These are phyloP conservation scores for Lepeophtheirus nordmannii DNA, from an alignment of 2,888 invertebrate species.

Conservation along the genomic window DNA sequence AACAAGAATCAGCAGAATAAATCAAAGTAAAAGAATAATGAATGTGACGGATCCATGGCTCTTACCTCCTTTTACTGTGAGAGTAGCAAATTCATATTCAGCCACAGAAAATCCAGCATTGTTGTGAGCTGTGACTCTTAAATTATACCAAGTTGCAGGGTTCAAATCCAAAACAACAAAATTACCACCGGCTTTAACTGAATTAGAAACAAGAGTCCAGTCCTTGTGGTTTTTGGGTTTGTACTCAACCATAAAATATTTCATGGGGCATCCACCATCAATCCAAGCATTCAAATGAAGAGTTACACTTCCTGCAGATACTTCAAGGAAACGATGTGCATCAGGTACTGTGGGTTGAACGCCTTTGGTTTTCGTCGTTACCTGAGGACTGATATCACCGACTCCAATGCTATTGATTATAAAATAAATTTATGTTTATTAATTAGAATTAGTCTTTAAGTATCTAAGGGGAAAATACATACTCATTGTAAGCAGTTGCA, in stretches of 20 bases:
- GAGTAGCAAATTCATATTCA: constrained; percentile 85
- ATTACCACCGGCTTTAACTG: constrained; percentile 75
- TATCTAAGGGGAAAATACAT: constrained; percentile 29
- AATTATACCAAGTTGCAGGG: constrained; percentile 82
- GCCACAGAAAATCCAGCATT: constrained; percentile 90
- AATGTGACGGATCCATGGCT: no score
- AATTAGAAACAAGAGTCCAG: constrained; percentile 87
- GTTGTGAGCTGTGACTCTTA: constrained; percentile 51
- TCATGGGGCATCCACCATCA: constrained; percentile 86
- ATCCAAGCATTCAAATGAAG: constrained; percentile 83
- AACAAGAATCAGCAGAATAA: no score
- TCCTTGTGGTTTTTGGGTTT: constrained; percentile 60
- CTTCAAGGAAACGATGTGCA: constrained; percentile 68
- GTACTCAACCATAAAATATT: constrained; percentile 84
- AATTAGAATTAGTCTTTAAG: background rate
- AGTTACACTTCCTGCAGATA: constrained; percentile 79
- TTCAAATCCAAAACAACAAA: constrained; percentile 78
- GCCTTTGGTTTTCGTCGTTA: constrained; percentile 78
- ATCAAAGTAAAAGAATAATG: no score
- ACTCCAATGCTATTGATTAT: constrained; percentile 57
- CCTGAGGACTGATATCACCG: constrained; percentile 71
- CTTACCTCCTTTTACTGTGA: constrained; percentile 83
- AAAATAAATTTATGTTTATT: constrained; percentile 1
- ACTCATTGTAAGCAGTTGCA: constrained; percentile 82
- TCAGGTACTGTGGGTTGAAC: constrained; percentile 82